Evolutionary conservation across 2,797 vertebrate genomes (phyloP).

Genomic region (Rhinophrynus dorsalis): DNA sequence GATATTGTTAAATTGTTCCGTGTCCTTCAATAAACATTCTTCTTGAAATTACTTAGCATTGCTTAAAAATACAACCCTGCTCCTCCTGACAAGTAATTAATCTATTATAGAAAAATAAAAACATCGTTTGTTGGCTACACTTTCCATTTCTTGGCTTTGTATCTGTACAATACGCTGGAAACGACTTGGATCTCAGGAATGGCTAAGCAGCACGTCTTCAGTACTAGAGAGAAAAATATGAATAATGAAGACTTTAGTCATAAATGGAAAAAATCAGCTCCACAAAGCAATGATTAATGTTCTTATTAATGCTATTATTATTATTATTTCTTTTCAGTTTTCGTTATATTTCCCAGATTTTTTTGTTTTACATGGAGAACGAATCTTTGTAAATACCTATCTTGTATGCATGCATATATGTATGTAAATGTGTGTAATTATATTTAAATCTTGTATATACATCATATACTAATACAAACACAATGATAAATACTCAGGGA

Average conservation of each 20-base stretch:
- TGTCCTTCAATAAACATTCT: slow-evolving; percentile 44
- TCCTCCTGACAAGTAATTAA: slow-evolving; percentile 44
- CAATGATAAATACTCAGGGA: too few relatives aligned
- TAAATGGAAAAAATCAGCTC: background rate
- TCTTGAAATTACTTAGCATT: slow-evolving; percentile 26
- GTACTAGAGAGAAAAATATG: background rate
- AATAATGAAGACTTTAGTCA: background rate
- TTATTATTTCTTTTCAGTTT: slow-evolving; percentile 14
- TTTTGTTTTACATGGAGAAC: slow-evolving; percentile 12
- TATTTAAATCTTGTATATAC: too few relatives aligned
- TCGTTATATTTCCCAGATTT: too few relatives aligned
- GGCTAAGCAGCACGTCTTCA: background rate
- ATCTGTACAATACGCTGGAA: slow-evolving; percentile 19
- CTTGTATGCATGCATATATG: too few relatives aligned
- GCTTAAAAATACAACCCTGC: slow-evolving; percentile 14
- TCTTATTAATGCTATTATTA: slow-evolving; percentile 29
- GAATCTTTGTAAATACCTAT: too few relatives aligned
- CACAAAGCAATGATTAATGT: slow-evolving; percentile 32
- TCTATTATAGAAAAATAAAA: slow-evolving; percentile 43
- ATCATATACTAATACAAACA: too few relatives aligned
- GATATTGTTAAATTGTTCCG: slow-evolving; percentile 29
- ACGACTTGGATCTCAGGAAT: background rate
- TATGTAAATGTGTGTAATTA: too few relatives aligned
- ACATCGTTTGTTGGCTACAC: slow-evolving; percentile 6
- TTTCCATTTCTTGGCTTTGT: background rate